These are phyloP conservation scores for Apostichopus leukothele DNA, from an alignment of 53 echinoderm and acorn worm species.

Conservation along the genomic window DNA sequence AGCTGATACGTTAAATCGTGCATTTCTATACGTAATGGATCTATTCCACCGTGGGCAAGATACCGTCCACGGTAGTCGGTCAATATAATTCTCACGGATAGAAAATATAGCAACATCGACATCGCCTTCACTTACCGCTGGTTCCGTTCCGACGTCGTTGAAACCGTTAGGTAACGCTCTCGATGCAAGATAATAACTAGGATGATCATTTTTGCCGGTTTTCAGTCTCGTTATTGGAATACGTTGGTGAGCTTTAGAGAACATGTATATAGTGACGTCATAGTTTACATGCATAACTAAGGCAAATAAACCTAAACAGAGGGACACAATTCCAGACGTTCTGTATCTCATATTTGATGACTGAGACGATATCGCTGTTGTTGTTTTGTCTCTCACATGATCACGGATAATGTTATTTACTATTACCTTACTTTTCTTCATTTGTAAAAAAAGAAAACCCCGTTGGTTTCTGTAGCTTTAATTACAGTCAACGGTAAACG, in stretches of 20 bases:
- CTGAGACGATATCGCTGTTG: too few relatives aligned
- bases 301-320: neutral
- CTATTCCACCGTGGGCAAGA: constrained; percentile 11
- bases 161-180: neutral
- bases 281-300: neutral
- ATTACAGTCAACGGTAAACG: too few relatives aligned
- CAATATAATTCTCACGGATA: neutral
- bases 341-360: neutral
- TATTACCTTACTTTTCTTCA: too few relatives aligned
- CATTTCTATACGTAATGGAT: constrained; percentile 16
- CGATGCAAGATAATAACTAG: neutral
- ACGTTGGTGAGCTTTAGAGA: neutral
- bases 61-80: neutral
- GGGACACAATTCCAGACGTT: neutral
- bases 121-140: constrained; percentile 12
- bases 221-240: neutral
- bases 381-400: too few relatives aligned
- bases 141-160: neutral
- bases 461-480: too few relatives aligned
- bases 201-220: neutral
- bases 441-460: too few relatives aligned
- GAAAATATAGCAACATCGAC: constrained; percentile 30
- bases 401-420: too few relatives aligned
- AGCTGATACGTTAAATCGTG: neutral
- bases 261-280: neutral